Percentiles rank a stretch among this genome's conserved stretches.
These are phyloP conservation scores for Serranus cabrilla DNA, from an alignment of 2,797 vertebrate genomes.

Conservation along the genomic window DNA sequence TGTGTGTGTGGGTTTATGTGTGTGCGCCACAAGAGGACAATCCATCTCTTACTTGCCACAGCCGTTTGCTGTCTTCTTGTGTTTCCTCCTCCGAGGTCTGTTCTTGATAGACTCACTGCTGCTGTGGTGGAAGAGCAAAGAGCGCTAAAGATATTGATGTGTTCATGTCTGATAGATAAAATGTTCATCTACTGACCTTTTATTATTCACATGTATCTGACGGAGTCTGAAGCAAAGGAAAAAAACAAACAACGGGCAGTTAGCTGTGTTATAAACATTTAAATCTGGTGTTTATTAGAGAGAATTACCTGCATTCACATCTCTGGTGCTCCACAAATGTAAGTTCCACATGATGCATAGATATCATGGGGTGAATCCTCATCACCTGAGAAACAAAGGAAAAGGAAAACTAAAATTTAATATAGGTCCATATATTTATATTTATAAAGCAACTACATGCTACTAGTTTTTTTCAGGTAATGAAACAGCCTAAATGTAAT, in stretches of 20 bases:
- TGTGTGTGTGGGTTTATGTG: slow-evolving; percentile 30
- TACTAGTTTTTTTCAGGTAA: no score
- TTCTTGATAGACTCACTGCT: slow-evolving; percentile 42
- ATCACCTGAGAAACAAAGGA: slow-evolving; percentile 78
- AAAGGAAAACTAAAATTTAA: neutral
- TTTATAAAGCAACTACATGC: neutral
- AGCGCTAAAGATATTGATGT: slow-evolving; percentile 31
- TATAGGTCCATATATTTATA: neutral
- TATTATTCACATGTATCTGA: slow-evolving; percentile 22
- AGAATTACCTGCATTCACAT: slow-evolving; percentile 90
- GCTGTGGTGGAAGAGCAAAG: slow-evolving; percentile 42
- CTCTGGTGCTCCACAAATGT: slow-evolving; percentile 88
- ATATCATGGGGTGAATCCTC: slow-evolving; percentile 79
- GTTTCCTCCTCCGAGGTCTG: slow-evolving; percentile 84
- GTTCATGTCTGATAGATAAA: slow-evolving; percentile 18
- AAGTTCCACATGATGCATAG: slow-evolving; percentile 81
- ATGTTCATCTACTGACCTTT: slow-evolving; percentile 69
- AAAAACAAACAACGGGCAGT: slow-evolving; percentile 16
- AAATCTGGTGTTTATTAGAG: neutral
- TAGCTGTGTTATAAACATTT: neutral
- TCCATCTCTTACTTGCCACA: slow-evolving; percentile 87
- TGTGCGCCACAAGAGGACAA: slow-evolving; percentile 16
- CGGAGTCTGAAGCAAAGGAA: slow-evolving; percentile 51
- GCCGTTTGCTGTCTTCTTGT: slow-evolving; percentile 83
- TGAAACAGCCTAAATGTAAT: no score